A percentile compares a stretch with the other conserved stretches of the same genome.
phyloP scores from a whole-genome alignment of 2,888 invertebrate genomes.

The Alsophila aescularia region DNA sequence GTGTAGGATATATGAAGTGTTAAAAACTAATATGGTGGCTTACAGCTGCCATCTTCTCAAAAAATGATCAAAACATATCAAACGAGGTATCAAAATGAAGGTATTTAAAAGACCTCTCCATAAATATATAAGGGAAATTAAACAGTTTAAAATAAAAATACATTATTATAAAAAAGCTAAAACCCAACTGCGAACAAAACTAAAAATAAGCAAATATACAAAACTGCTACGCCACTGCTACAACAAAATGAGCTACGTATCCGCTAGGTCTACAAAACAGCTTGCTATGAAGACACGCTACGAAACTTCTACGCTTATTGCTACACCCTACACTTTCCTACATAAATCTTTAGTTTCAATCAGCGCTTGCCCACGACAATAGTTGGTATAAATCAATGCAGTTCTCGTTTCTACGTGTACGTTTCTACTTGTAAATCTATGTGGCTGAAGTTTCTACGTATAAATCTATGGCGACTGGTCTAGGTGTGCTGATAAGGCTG shows the following conservation, averaged over 20 bases:
- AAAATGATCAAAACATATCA: too few relatives aligned
- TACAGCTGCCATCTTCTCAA: too few relatives aligned
- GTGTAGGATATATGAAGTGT: too few relatives aligned
- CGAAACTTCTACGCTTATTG: neutral
- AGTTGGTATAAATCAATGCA: neutral
- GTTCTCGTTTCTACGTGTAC: neutral
- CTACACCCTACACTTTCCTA: neutral
- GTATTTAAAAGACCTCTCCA: too few relatives aligned
- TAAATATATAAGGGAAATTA: too few relatives aligned
- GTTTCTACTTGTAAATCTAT: neutral
- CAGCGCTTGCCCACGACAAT: neutral
- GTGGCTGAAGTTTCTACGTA: neutral
- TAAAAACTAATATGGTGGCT: too few relatives aligned
- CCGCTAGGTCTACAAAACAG: neutral
- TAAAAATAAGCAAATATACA: too few relatives aligned
- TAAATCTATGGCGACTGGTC: neutral
- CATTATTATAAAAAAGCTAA: too few relatives aligned
- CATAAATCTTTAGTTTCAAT: constrained; percentile 1
- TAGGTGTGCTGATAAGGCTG: neutral
- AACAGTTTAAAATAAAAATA: too few relatives aligned
- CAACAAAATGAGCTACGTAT: neutral
- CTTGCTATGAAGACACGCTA: neutral
- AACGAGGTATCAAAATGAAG: too few relatives aligned
- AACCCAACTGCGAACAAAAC: too few relatives aligned
- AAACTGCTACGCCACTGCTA: too few relatives aligned